Conservation (phyloP, 2,113 vertebrate species). For the Uria aalge region DNA sequence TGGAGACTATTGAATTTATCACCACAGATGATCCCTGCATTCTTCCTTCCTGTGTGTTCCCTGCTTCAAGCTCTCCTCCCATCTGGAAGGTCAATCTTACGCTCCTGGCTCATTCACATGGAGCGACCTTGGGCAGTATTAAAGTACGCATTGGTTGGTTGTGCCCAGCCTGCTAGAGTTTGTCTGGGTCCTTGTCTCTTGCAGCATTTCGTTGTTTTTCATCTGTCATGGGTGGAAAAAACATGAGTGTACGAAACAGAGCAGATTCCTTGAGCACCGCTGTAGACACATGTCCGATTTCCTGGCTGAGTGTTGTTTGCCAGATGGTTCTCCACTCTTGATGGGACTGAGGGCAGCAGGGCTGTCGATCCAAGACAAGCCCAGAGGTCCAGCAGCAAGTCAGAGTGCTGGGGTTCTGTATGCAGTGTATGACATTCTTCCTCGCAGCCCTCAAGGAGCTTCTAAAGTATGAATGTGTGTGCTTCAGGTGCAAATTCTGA, state of each 20-base stretch:
- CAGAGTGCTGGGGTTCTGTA: background rate
- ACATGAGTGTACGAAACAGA: background rate
- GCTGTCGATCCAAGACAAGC: background rate
- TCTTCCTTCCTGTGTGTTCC: background rate
- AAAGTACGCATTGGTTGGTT: background rate
- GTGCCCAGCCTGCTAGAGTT: background rate
- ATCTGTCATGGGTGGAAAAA: background rate
- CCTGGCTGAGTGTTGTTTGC: background rate
- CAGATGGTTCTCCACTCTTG: background rate
- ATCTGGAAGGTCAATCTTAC: background rate
- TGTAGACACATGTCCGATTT: fast-evolving
- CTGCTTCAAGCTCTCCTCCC: background rate
- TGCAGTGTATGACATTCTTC: background rate
- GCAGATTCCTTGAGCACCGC: background rate
- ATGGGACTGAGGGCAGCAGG: background rate
- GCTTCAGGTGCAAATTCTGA: background rate
- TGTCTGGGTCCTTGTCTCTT: background rate
- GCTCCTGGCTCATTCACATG: fast-evolving
- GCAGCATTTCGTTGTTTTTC: background rate
- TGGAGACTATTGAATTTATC: background rate
- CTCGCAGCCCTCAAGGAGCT: background rate
- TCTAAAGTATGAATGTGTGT: background rate
- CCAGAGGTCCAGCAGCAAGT: background rate
- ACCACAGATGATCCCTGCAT: background rate
- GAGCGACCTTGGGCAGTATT: background rate